Conservation (phyloP, 2,113 vertebrate species). For the Apeltes quadracus region DNA sequence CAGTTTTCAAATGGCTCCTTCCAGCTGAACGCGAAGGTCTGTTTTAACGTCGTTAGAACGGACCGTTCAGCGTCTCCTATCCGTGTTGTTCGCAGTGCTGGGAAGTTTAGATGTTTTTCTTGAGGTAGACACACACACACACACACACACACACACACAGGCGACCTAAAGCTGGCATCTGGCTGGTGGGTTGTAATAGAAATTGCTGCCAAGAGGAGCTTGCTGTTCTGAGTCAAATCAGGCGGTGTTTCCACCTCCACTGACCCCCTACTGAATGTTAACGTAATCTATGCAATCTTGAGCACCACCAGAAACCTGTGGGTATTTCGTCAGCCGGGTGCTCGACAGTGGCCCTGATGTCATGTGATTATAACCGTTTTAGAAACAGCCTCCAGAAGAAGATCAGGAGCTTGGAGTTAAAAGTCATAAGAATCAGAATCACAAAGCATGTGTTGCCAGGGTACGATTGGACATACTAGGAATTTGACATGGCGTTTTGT, state of each 20-base stretch:
- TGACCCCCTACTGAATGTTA: constrained; percentile 66
- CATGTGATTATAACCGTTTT: constrained; percentile 39
- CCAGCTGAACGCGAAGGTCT: constrained; percentile 9
- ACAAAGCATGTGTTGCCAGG: no score
- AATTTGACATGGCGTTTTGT: no score
- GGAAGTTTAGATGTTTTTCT: constrained; percentile 23
- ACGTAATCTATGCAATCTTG: constrained; percentile 63
- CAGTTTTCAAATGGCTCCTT: constrained; percentile 3
- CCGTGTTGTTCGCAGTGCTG: constrained; percentile 2
- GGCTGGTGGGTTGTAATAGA: constrained; percentile 64
- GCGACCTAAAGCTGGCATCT: constrained; percentile 47
- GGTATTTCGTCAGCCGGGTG: constrained; percentile 41
- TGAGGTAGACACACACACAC: constrained; percentile 41
- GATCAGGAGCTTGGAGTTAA: constrained; percentile 7
- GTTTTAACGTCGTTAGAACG: constrained; percentile 23
- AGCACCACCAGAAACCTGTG: constrained; percentile 53
- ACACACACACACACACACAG: constrained; percentile 35
- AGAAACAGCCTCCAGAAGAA: constrained; percentile 13
- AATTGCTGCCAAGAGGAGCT: constrained; percentile 67
- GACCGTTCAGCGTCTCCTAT: constrained; percentile 19
- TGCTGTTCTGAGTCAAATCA: constrained; percentile 66
- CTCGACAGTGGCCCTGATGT: constrained; percentile 36
- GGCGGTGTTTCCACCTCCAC: constrained; percentile 64
- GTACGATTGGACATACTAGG: no score
- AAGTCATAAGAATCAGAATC: constrained; percentile 15